Evolutionary conservation across 2,797 vertebrate species (phyloP), one percentile per base, ranked within the genome.

Genomic region (Gymnocypris eckloni): DNA sequence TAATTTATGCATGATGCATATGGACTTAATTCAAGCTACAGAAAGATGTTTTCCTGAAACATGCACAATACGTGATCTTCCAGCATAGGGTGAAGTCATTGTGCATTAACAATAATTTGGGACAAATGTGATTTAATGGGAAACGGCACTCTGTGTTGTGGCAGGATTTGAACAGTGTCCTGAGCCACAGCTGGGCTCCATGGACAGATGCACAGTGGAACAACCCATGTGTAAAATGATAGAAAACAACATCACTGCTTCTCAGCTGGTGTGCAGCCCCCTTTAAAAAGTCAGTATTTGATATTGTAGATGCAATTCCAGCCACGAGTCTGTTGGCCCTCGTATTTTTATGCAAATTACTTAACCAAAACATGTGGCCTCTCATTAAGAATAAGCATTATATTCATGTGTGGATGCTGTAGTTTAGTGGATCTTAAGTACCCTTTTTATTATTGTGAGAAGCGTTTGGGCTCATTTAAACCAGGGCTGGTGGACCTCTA

Each of bases 41-140:
- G 61, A 64, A 28, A 28, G 61, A 28, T 25, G 2, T 64, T 28
- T 64, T 64, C 61, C 61, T 28, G 11, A 64, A 28, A 64, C 15
- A 6, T 28, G 25, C 25, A 28, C 25, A 28, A 64, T 64, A 13
- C 25, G 25, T 28, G 12, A 64, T 64, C 0, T 64, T 64, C 54
- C 20, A 59, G 54, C 8, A 59, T n/a, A n/a, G 54, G 22, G 20
- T 59, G 20, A 59, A n/a, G 54, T 59, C 61, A 15, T 64, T 64
- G 25, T 64, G 25, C 25, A 28, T 64, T 28, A 56, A 64, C 25
- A 28, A 15, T 64, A 64, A 64, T 64, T 28, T 64, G 25, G 12
- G 61, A 64, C 61, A 64, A 64, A 64, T 64, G 61, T 64, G 25
- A 64, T 28, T 64, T 64, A 64, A 64, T 64, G 61, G 61, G 28